Conservation (phyloP, 1,140 invertebrate genomes). For the Drosophila gunungcola region DNA sequence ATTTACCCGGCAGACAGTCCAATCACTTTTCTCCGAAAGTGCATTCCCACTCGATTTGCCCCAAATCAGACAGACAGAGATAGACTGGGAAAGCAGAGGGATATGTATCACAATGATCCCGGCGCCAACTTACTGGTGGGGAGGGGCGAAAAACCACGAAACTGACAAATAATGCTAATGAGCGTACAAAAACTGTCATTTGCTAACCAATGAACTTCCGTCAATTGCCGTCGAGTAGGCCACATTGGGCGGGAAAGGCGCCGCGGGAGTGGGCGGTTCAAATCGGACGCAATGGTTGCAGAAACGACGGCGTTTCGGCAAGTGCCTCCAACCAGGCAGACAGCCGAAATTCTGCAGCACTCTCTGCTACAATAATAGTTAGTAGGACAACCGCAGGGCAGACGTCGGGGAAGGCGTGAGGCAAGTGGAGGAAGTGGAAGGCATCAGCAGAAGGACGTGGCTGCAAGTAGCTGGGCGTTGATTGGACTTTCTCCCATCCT, state of each 20-base stretch:
- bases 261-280: constrained; percentile 1
- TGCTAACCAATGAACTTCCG: constrained; percentile 83
- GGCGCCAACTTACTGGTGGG: constrained; percentile 49
- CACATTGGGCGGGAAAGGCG: constrained; percentile 5
- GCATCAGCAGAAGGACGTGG: constrained; percentile 23
- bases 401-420: constrained; percentile 1
- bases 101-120: constrained; percentile 45
- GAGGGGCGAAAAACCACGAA: constrained; percentile 58
- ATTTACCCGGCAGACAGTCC: constrained; percentile 20
- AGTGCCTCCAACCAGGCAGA: constrained; percentile 48
- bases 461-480: constrained; percentile 80
- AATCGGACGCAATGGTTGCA: constrained; percentile 56
- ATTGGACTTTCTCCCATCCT: constrained; percentile 66
- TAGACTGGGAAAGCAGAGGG: not conserved
- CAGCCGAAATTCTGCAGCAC: constrained; percentile 54
- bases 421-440: constrained; percentile 7
- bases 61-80: constrained; percentile 8
- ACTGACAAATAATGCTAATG: constrained; percentile 84
- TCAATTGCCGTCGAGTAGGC: constrained; percentile 67
- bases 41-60: constrained; percentile 9
- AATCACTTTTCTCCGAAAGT: constrained; percentile 26
- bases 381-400: constrained; percentile 78
- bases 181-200: constrained; percentile 83
- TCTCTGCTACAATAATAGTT: constrained; percentile 75
- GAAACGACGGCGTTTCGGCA: constrained; percentile 76